A percentile compares a stretch with the other conserved stretches of the same genome.
These are phyloP conservation scores for Dendrocopos noguchii DNA, from an alignment of 2,113 vertebrate genomes.

Conservation along the genomic window DNA sequence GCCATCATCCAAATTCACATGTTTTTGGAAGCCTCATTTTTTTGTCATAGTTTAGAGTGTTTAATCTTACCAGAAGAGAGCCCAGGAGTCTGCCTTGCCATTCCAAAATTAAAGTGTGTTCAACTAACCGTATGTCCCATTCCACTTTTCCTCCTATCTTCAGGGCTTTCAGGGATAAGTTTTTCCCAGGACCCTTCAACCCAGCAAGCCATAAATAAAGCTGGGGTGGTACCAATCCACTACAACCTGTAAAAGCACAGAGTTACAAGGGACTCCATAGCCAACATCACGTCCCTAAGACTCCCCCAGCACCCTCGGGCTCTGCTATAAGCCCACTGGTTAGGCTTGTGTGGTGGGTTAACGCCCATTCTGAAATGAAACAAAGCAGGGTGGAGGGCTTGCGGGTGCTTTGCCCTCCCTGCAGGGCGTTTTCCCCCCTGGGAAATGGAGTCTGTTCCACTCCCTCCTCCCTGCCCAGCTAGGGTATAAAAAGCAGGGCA, in stretches of 20 bases:
- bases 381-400: too few relatives aligned
- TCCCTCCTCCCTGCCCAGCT: too few relatives aligned
- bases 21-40: conserved; percentile 34
- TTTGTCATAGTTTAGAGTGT: conserved; percentile 33
- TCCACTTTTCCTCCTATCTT: not conserved
- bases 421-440: too few relatives aligned
- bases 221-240: not conserved
- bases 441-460: too few relatives aligned
- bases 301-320: not conserved
- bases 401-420: too few relatives aligned
- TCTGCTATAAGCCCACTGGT: not conserved
- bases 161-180: not conserved
- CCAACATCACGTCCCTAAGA: not conserved
- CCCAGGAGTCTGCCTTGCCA: not conserved
- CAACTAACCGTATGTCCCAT: not conserved
- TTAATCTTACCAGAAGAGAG: conserved; percentile 55
- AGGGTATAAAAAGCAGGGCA: too few relatives aligned
- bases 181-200: conserved; percentile 45
- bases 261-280: not conserved
- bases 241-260: not conserved
- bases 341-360: not conserved
- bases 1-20: not conserved
- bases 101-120: conserved; percentile 16
- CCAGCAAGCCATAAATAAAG: not conserved
- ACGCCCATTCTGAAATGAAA: too few relatives aligned